phyloP scores from a whole-genome alignment of 2,113 vertebrate species.

The Colius striatus region DNA sequence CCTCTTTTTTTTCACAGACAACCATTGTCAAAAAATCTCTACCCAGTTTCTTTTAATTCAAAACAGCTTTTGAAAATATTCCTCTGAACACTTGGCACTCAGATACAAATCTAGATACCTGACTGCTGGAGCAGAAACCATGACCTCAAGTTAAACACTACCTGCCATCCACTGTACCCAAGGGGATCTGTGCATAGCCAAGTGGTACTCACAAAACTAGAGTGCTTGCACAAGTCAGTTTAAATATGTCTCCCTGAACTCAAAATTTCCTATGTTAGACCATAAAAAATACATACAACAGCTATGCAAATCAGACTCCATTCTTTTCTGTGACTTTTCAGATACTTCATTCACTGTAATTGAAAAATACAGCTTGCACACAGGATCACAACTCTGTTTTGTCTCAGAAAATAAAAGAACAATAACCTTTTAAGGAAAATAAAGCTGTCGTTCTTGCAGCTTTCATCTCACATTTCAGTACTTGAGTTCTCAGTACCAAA shows the following conservation, averaged over 20 bases:
- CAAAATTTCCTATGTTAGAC: neutral
- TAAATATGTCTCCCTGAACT: neutral
- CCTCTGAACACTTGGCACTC: neutral
- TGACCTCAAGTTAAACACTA: neutral
- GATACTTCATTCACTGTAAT: neutral
- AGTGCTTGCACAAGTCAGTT: neutral
- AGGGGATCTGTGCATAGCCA: neutral
- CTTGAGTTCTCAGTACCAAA: neutral
- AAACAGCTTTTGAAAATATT: neutral
- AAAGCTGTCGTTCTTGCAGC: rapidly evolving
- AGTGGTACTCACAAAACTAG: neutral
- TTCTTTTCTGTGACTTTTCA: neutral
- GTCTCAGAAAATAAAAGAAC: neutral
- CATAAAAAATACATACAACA: neutral
- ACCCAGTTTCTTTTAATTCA: neutral
- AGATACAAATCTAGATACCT: neutral
- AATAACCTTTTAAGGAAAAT: neutral
- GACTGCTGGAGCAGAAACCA: neutral
- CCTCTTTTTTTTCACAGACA: neutral
- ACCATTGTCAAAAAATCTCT: neutral
- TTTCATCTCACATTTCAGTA: neutral
- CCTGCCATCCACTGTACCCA: neutral
- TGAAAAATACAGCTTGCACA: neutral
- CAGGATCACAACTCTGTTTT: neutral
- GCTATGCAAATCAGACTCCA: neutral